Percentiles rank a stretch among this genome's conserved stretches.
Conservation (phyloP, 2,888 invertebrate species). For the Callimorpha dominula region DNA sequence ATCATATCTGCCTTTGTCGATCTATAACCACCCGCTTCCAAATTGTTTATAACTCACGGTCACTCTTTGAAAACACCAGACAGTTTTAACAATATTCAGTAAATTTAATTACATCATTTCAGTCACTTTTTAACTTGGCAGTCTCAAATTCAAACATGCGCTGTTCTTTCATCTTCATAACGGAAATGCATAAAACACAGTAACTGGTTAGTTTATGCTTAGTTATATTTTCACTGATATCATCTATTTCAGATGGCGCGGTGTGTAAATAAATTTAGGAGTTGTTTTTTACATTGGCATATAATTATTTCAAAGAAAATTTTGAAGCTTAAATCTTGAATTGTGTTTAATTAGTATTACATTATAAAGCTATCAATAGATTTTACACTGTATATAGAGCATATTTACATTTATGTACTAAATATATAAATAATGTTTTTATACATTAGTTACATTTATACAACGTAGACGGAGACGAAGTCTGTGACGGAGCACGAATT, state of each 20-base stretch:
- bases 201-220: not conserved
- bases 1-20: no score
- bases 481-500: not conserved
- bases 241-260: not conserved
- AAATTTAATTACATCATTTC: no score
- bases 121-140: not conserved
- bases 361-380: not conserved
- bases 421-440: not conserved
- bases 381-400: constrained; percentile 3
- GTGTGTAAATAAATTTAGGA: not conserved
- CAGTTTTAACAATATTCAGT: no score
- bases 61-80: no score
- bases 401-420: not conserved
- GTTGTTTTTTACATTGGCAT: not conserved
- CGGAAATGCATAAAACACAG: not conserved
- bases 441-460: not conserved
- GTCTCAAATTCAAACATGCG: not conserved
- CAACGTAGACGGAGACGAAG: not conserved
- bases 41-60: no score
- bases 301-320: not conserved
- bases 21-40: no score
- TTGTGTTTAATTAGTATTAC: not conserved
- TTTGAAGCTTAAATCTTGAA: not conserved
- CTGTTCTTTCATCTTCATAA: not conserved
- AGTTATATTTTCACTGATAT: not conserved